Conservation (phyloP, 1,140 invertebrate species). For the Scaptomyza montana region DNA sequence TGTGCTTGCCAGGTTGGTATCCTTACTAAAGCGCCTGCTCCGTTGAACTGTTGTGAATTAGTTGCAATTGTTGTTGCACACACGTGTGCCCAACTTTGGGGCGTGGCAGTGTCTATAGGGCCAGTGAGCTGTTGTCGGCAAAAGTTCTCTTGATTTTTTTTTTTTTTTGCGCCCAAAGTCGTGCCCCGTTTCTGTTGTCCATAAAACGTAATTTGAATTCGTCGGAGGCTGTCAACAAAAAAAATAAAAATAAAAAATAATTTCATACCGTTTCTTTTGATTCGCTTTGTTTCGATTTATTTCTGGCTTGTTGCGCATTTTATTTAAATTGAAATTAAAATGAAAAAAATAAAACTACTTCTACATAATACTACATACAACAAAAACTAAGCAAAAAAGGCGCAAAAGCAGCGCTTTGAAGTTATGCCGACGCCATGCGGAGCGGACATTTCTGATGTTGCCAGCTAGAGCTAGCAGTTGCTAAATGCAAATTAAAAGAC, state of each 20-base stretch:
- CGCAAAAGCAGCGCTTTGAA: conserved; percentile 55
- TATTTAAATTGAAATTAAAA: conserved; percentile 71
- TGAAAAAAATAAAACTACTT: conserved; percentile 1
- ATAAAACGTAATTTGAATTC: no score
- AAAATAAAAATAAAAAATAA: conserved; percentile 13
- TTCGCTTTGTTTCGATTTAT: conserved; percentile 22
- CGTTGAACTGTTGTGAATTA: neutral
- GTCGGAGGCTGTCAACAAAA: conserved; percentile 24
- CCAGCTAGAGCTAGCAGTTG: conserved; percentile 33
- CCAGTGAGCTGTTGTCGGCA: conserved; percentile 1
- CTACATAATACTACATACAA: conserved; percentile 15
- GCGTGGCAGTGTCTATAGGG: no score
- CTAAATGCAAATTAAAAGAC: conserved; percentile 75
- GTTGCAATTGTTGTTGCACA: no score
- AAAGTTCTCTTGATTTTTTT: conserved; percentile 19
- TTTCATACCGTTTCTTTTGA: conserved; percentile 19
- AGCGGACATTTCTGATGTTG: conserved; percentile 49
- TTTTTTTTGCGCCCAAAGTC: neutral
- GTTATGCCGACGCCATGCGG: conserved; percentile 70
- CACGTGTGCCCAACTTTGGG: no score
- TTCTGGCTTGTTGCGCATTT: conserved; percentile 49
- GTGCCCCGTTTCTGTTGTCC: neutral
- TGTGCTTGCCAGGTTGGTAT: conserved; percentile 37
- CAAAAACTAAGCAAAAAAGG: conserved; percentile 25
- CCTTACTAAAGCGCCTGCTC: conserved; percentile 38